These are phyloP conservation scores for Pygoscelis antarcticus DNA, from an alignment of 2,113 vertebrate species.

Conservation along the genomic window DNA sequence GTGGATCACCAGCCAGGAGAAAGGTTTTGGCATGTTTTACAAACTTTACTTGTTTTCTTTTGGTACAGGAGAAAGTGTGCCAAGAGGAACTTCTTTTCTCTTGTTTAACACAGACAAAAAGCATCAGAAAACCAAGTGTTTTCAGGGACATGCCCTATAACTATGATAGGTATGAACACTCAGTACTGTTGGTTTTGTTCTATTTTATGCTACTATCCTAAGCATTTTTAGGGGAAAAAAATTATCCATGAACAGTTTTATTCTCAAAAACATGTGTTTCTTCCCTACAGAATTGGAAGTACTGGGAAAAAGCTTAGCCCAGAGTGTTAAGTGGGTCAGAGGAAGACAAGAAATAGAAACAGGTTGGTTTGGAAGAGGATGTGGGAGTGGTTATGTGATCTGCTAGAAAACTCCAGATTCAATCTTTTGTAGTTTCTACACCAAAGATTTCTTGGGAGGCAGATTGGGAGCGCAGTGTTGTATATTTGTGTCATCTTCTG, in stretches of 20 bases:
- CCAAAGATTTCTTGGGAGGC: not conserved
- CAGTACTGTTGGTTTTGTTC: not conserved
- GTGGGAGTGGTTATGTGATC: not conserved
- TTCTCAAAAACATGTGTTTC: not conserved
- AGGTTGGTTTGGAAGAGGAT: not conserved
- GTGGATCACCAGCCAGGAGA: conserved; percentile 51
- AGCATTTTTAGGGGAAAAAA: not conserved
- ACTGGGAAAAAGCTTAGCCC: not conserved
- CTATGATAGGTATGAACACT: not conserved
- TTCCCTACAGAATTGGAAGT: not conserved
- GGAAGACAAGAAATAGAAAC: not conserved
- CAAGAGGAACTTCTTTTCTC: not conserved
- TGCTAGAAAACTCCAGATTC: not conserved
- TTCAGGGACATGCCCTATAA: not conserved
- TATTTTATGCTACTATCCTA: not conserved
- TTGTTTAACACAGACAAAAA: not conserved
- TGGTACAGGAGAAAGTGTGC: not conserved
- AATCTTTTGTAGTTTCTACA: not conserved
- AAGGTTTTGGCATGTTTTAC: conserved; percentile 57
- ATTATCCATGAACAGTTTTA: not conserved
- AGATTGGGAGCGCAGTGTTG: not conserved
- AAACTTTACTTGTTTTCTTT: conserved; percentile 53
- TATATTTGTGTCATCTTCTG: not conserved
- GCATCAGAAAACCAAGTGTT: not conserved
- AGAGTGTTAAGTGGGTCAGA: not conserved